Percentiles rank a stretch among this genome's conserved stretches.
These are phyloP conservation scores for Conus betulinus DNA, from an alignment of 1,140 invertebrate species.

Conservation along the genomic window DNA sequence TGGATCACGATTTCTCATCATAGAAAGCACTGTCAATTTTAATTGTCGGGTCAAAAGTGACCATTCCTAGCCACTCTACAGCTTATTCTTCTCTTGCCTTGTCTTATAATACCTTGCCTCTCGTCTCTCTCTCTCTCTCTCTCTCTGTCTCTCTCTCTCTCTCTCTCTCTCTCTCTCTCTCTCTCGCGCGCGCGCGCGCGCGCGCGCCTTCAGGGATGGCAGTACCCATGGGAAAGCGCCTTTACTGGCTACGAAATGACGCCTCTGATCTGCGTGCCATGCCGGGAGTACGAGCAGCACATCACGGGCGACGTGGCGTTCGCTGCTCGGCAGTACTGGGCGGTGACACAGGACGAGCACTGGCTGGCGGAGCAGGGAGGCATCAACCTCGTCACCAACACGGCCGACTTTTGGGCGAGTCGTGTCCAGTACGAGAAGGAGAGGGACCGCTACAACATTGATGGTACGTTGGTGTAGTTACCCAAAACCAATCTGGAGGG, in stretches of 20 bases:
- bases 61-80: neutral
- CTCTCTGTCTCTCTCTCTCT: conserved; percentile 9
- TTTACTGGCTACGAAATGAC: conserved; percentile 68
- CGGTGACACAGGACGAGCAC: conserved; percentile 53
- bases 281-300: conserved; percentile 69
- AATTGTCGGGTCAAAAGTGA: too few relatives aligned
- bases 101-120: neutral
- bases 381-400: conserved; percentile 61
- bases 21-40: too few relatives aligned
- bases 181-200: too few relatives aligned
- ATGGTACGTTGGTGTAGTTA: conserved; percentile 42
- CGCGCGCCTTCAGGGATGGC: neutral
- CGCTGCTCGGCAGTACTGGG: conserved; percentile 73
- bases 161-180: conserved; percentile 15
- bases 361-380: conserved; percentile 55
- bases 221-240: conserved; percentile 77
- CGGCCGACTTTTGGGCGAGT: conserved; percentile 75
- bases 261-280: conserved; percentile 47
- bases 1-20: too few relatives aligned
- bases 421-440: conserved; percentile 48
- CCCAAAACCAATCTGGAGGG: too few relatives aligned
- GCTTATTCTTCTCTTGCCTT: neutral
- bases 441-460: conserved; percentile 57
- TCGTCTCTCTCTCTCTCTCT: neutral
- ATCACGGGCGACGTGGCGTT: conserved; percentile 76